Conservation (phyloP, 30 jellyfish, hydroid and myxozoan species). For the Hydra vulgaris region DNA sequence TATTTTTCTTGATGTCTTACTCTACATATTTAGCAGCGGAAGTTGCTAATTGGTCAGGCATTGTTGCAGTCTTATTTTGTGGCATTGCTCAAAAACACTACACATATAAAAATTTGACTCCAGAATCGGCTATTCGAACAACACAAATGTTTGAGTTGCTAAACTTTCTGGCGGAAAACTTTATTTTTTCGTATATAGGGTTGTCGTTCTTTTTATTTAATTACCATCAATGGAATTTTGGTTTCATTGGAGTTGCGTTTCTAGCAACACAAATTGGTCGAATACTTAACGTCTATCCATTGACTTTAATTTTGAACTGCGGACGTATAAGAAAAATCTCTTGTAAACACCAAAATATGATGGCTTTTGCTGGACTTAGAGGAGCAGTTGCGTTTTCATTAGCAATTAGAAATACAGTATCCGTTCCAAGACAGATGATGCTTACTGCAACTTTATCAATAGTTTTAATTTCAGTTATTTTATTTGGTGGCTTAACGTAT, state of each 20-base stretch:
- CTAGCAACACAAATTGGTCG: slow-evolving; percentile 92
- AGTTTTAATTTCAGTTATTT: slow-evolving; percentile 84
- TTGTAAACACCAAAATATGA: slow-evolving; percentile 73
- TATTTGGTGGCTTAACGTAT: slow-evolving; percentile 90
- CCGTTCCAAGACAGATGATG: slow-evolving; percentile 98
- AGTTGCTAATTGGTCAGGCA: slow-evolving; percentile 99
- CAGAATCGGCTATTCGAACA: slow-evolving; percentile 92
- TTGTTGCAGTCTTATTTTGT: slow-evolving; percentile 97
- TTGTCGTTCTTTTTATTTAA: slow-evolving; percentile 78
- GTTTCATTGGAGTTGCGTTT: slow-evolving; percentile 91
- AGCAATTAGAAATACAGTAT: slow-evolving; percentile 97
- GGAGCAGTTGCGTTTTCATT: slow-evolving; percentile 99
- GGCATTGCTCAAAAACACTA: slow-evolving; percentile 98
- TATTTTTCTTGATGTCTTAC: slow-evolving; percentile 94
- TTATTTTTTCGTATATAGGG: slow-evolving; percentile 97
- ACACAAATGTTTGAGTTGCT: slow-evolving; percentile 87
- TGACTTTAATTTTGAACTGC: slow-evolving; percentile 63
- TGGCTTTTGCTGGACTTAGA: slow-evolving; percentile 98
- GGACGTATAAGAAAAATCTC: slow-evolving; percentile 90
- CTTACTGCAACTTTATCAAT: slow-evolving; percentile 89
- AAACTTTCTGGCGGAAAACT: slow-evolving; percentile 93
- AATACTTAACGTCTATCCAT: slow-evolving; percentile 68
- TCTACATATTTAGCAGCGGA: slow-evolving; percentile 97
- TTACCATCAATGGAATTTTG: slow-evolving; percentile 95
- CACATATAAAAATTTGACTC: slow-evolving; percentile 92